Conservation (phyloP, 2,113 vertebrate genomes). For the Psittacus erithacus region DNA sequence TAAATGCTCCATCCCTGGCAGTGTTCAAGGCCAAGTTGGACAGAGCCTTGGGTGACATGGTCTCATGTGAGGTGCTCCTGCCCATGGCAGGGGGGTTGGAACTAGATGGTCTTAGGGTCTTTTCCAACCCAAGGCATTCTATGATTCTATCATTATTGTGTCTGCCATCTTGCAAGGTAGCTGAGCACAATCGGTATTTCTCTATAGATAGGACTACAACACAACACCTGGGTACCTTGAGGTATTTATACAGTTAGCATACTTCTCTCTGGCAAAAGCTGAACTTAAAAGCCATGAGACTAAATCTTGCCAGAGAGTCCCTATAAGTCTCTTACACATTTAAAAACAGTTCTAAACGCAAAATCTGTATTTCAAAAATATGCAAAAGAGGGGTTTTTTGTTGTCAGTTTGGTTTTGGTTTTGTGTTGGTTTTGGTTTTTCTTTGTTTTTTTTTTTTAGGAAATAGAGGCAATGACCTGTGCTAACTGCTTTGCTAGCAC, state of each 20-base stretch:
- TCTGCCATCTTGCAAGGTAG: not conserved
- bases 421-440: not conserved
- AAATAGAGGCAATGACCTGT: rapidly evolving
- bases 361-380: not conserved
- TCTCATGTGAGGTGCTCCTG: not conserved
- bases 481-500: not conserved
- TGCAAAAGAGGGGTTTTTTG: not conserved
- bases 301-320: not conserved
- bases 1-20: not conserved
- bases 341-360: not conserved
- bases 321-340: not conserved
- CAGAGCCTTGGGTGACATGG: not conserved
- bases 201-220: not conserved
- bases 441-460: not conserved
- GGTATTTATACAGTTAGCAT: not conserved
- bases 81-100: not conserved
- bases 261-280: not conserved
- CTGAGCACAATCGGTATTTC: not conserved
- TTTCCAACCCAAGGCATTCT: not conserved
- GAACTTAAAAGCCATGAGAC: not conserved
- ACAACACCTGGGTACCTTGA: not conserved
- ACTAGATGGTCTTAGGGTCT: not conserved
- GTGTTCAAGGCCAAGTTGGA: not conserved
- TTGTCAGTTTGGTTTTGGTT: not conserved
- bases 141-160: not conserved